phyloP scores from a whole-genome alignment of 2,113 vertebrate genomes.

The Apteryx mantelli region DNA sequence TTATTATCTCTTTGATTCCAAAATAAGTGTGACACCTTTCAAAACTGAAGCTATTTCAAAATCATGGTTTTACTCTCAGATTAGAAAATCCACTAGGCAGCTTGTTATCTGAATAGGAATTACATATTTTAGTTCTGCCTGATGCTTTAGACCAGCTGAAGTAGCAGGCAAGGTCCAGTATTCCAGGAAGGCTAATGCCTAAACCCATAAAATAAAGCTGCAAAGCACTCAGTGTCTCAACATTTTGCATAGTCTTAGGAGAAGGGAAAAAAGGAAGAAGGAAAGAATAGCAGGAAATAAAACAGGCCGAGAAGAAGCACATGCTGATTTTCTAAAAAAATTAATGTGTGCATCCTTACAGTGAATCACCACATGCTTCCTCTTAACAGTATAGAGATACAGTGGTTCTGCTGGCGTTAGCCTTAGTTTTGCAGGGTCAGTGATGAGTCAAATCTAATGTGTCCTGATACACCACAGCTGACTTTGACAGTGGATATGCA shows the following conservation, averaged over 20 bases:
- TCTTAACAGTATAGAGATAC: background rate
- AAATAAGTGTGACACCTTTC: background rate
- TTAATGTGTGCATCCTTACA: background rate
- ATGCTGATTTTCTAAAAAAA: background rate
- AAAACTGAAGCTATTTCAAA: background rate
- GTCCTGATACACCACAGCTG: background rate
- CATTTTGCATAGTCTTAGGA: background rate
- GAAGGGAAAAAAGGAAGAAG: background rate
- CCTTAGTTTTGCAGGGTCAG: background rate
- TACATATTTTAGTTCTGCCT: background rate
- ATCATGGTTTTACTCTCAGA: background rate
- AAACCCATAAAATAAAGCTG: background rate
- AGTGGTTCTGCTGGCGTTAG: background rate
- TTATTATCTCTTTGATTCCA: background rate
- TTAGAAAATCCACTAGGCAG: background rate
- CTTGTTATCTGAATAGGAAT: background rate
- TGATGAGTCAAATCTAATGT: background rate
- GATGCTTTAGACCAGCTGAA: background rate
- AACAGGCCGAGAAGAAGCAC: background rate
- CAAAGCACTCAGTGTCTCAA: background rate
- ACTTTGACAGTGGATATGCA: background rate
- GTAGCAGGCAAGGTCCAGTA: background rate
- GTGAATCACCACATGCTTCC: background rate
- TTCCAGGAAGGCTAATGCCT: background rate
- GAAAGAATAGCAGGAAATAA: background rate